Conservation (phyloP, 2,888 invertebrate genomes). For the Acleris holmiana region DNA sequence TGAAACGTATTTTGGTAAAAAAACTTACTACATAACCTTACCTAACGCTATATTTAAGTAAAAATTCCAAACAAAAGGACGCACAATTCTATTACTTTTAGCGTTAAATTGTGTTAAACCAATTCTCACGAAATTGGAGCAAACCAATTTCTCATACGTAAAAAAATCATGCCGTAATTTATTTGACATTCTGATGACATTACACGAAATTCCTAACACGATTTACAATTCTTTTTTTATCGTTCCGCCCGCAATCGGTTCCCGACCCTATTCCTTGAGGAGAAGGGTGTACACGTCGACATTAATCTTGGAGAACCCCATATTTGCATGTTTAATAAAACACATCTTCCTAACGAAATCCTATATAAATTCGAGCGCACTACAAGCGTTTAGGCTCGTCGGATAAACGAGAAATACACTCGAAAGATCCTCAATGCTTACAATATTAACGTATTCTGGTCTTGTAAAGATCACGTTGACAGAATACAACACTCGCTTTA, state of each 20-base stretch:
- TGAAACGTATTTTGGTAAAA: too few species aligned
- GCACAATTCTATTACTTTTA: too few species aligned
- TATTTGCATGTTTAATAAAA: constrained; percentile 34
- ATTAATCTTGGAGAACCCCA: constrained; percentile 2
- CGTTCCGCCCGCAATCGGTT: background rate
- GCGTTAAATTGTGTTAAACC: background rate
- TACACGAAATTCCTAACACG: constrained; percentile 15
- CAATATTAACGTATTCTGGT: constrained; percentile 36
- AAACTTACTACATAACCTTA: too few species aligned
- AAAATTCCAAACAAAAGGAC: too few species aligned
- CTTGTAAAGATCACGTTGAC: constrained; percentile 30
- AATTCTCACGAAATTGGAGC: background rate
- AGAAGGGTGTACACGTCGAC: constrained; percentile 1
- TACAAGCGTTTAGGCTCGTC: constrained; percentile 18
- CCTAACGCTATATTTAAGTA: too few species aligned
- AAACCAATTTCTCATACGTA: constrained; percentile 7
- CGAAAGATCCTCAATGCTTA: constrained; percentile 32
- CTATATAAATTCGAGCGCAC: constrained; percentile 14
- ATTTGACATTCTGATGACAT: constrained; percentile 28
- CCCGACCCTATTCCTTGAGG: constrained; percentile 5
- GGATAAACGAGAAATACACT: constrained; percentile 17
- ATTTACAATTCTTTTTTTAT: constrained; percentile 20
- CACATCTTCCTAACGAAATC: constrained; percentile 26
- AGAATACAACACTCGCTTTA: constrained; percentile 29
- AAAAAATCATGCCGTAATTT: constrained; percentile 11